These are phyloP conservation scores for Poecilia picta DNA, from an alignment of 2,797 vertebrate species.

Conservation along the genomic window DNA sequence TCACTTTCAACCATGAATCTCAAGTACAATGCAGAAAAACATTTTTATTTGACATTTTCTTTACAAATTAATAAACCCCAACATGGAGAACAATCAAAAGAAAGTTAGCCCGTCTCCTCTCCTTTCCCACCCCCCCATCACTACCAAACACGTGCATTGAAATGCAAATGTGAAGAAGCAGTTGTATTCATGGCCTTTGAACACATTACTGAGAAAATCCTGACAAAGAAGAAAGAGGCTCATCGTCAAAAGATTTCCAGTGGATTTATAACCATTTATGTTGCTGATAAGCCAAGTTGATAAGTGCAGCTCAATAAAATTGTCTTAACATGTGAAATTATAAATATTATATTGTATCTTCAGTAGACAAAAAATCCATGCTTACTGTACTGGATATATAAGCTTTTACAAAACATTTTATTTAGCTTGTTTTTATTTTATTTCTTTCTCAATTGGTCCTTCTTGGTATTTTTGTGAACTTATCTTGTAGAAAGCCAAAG, in stretches of 20 bases:
- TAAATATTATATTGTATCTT: background rate
- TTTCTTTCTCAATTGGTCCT: background rate
- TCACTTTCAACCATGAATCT: background rate
- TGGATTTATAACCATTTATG: background rate
- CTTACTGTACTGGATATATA: conserved; percentile 7
- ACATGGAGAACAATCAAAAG: conserved; percentile 31
- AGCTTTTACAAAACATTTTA: background rate
- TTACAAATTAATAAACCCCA: conserved; percentile 17
- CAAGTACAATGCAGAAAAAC: conserved; percentile 12
- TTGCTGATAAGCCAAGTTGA: background rate
- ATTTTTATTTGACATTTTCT: background rate
- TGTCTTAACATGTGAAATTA: background rate
- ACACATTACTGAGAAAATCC: conserved; percentile 11
- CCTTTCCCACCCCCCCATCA: background rate
- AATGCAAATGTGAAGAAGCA: conserved; percentile 11
- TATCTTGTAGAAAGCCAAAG: background rate
- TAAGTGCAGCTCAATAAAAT: background rate
- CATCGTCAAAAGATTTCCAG: conserved; percentile 3
- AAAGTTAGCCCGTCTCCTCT: background rate
- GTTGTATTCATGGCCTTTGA: conserved; percentile 43
- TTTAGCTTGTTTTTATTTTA: background rate
- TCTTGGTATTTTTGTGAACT: background rate
- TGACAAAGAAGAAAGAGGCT: conserved; percentile 29
- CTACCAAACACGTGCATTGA: background rate
- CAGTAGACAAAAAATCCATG: background rate